Evolutionary conservation across 1,140 invertebrate genomes (phyloP), one percentile per base, ranked within the genome.

Genomic region (Leptonema lineaticorne): DNA sequence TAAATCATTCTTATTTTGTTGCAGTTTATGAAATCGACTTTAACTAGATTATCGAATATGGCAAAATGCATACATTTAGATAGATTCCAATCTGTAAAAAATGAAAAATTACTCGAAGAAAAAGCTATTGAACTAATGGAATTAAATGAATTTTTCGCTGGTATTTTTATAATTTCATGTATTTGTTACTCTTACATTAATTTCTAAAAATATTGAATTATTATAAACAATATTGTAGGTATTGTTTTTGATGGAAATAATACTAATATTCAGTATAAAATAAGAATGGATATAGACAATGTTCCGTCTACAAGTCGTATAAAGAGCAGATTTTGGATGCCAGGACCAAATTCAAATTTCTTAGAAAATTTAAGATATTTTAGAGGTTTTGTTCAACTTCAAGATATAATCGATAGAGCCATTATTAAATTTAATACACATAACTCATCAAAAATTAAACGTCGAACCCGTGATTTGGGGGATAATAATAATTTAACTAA

Each of bases 271-370:
- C 75, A 80, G 20, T 89, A 89, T 70, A 87, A 86, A 74, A 84
- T 89, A 37, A 81, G 87, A 60, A 88, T 89, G 86, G 87, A 89
- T 72, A 85, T 88, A 11, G 87, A 89, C 63, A 88, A 86, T 69
- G 84, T 86, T 1, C 87, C 87, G 9, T 84, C 87, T 0, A 88
- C 87, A 0, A 82, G 78, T 14, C 82, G 82, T 78, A 75, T 83
- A 33, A 85, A 79, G 76, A 87, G 82, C 70, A 85, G 85, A 60
- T 85, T 89, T 57, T 89, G 87, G 87, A 83, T 84, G 14, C 87
- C 88, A 0, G 87, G 88, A 0, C 87, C 88, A 0, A 84, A 88
- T 67, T 78, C 78, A 1, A 85, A 78, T 69, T 89, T 89, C 76
- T 74, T 88, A 7, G 83, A 88, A 46, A 81, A 89, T 74, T 79